Evolutionary conservation across 1,140 invertebrate species (phyloP).

Genomic region (Drosophila persimilis): DNA sequence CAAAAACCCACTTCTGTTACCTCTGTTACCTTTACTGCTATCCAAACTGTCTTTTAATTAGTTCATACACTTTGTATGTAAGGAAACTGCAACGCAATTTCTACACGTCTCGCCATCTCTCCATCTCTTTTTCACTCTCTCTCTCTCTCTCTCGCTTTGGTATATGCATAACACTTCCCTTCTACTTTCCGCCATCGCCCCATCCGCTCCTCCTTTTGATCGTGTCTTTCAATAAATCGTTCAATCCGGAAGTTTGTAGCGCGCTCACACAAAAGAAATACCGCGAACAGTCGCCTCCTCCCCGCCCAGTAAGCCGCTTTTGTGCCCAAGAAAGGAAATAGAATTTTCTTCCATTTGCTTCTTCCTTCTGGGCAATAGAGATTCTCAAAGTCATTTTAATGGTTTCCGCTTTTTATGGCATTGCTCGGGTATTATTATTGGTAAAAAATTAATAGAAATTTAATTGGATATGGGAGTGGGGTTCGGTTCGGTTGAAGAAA

Average conservation of each 20-base stretch:
- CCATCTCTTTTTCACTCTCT: not conserved
- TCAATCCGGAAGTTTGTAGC: slow-evolving; percentile 70
- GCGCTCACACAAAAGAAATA: slow-evolving; percentile 60
- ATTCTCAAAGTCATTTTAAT: slow-evolving; percentile 71
- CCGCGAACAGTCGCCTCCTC: not conserved
- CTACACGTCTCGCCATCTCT: slow-evolving; percentile 3
- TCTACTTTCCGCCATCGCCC: not conserved
- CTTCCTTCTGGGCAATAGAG: slow-evolving; percentile 24
- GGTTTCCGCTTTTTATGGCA: slow-evolving; percentile 74
- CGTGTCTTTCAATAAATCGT: slow-evolving; percentile 38
- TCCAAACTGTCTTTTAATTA: slow-evolving; percentile 62
- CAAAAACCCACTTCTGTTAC: slow-evolving; percentile 10
- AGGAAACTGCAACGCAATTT: slow-evolving; percentile 47
- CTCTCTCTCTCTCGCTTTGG: not conserved
- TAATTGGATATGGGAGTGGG: slow-evolving; percentile 60
- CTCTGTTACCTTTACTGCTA: slow-evolving; percentile 13
- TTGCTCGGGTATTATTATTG: slow-evolving; percentile 52
- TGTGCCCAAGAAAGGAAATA: slow-evolving; percentile 75
- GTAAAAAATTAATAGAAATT: slow-evolving; percentile 74
- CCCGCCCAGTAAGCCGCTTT: slow-evolving; percentile 63
- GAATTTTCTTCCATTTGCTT: slow-evolving; percentile 40
- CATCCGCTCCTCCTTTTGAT: slow-evolving; percentile 1
- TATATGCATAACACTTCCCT: slow-evolving; percentile 36
- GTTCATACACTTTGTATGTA: slow-evolving; percentile 54
- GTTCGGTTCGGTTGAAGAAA: not conserved